These are phyloP conservation scores for Helicoverpa armigera DNA, from an alignment of 1,140 invertebrate species.

Conservation along the genomic window DNA sequence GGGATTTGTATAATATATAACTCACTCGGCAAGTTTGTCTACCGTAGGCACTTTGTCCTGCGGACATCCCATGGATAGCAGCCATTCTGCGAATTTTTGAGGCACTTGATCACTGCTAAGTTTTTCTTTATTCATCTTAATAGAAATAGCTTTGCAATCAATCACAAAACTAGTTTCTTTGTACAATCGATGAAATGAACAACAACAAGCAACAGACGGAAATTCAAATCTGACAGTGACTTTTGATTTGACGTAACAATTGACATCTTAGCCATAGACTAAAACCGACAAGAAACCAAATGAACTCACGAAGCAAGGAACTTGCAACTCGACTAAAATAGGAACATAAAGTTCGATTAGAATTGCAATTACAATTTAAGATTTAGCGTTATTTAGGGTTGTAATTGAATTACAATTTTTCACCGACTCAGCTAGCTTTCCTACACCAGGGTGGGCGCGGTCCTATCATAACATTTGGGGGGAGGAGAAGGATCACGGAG, in stretches of 20 bases:
- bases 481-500: too few species aligned
- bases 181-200: neutral
- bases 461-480: too few species aligned
- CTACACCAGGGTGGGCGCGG: too few species aligned
- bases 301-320: too few species aligned
- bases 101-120: constrained; percentile 76
- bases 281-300: too few species aligned
- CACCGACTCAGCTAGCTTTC: too few species aligned
- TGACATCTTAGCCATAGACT: neutral
- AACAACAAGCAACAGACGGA: constrained; percentile 30
- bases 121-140: constrained; percentile 65
- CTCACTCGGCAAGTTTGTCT: constrained; percentile 74
- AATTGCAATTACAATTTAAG: too few species aligned
- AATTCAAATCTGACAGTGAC: constrained; percentile 24
- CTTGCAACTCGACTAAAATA: neutral
- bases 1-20: constrained; percentile 1
- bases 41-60: constrained; percentile 71
- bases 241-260: constrained; percentile 1
- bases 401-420: too few species aligned
- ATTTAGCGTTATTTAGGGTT: too few species aligned
- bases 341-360: neutral
- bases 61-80: constrained; percentile 77
- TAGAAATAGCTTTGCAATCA: neutral
- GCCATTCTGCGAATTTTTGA: constrained; percentile 76
- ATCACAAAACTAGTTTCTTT: neutral